These are phyloP conservation scores for Nysson spinosus DNA, from an alignment of 2,888 invertebrate genomes.

Conservation along the genomic window DNA sequence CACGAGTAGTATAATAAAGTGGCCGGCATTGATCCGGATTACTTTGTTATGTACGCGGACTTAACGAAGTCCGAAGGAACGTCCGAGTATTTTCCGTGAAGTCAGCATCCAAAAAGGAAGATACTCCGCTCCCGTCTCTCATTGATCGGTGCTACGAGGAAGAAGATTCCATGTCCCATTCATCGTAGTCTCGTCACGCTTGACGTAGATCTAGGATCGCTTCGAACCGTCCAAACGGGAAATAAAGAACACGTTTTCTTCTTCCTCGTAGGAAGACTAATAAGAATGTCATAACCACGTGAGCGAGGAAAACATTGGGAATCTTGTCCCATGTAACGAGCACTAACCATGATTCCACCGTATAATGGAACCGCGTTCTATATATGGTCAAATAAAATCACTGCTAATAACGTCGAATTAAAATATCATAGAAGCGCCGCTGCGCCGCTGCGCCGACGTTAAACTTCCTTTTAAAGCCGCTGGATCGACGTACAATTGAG, in stretches of 20 bases:
- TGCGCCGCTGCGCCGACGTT: not conserved
- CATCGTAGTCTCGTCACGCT: constrained; percentile 54
- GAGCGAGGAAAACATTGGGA: constrained; percentile 3
- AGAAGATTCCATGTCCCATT: constrained; percentile 44
- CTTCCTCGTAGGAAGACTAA: constrained; percentile 26
- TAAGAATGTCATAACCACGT: constrained; percentile 43
- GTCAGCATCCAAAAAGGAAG: constrained; percentile 23
- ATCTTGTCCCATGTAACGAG: constrained; percentile 31
- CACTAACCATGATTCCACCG: constrained; percentile 17
- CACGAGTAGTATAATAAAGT: constrained; percentile 1
- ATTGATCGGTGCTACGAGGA: constrained; percentile 49
- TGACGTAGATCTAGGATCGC: constrained; percentile 40
- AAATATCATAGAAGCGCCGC: constrained; percentile 27
- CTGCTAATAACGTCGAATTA: constrained; percentile 32
- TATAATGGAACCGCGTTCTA: constrained; percentile 30
- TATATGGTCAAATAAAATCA: constrained; percentile 29
- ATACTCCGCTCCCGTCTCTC: constrained; percentile 33
- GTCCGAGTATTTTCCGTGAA: constrained; percentile 22
- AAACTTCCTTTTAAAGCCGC: not conserved
- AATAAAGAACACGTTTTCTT: constrained; percentile 47
- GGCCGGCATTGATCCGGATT: not conserved
- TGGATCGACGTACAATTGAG: not conserved
- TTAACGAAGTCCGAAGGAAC: constrained; percentile 24
- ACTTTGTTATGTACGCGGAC: constrained; percentile 8
- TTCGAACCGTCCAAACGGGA: constrained; percentile 31